A percentile compares a stretch with the other conserved stretches of the same genome.
Conservation (phyloP, 2,797 vertebrate genomes). For the Sebastes goodei region DNA sequence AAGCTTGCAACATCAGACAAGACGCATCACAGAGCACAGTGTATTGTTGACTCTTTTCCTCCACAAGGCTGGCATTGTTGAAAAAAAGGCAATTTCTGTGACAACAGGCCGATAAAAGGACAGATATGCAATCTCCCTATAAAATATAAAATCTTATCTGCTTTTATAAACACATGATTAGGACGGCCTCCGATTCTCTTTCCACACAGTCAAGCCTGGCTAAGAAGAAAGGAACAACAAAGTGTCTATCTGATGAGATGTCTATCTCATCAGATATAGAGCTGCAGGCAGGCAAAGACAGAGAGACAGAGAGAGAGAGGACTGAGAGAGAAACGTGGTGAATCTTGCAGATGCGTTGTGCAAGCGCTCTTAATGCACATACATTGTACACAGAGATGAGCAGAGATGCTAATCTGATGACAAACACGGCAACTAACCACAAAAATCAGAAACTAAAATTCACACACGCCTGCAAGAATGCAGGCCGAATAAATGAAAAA, state of each 20-base stretch:
- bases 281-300: constrained; percentile 64
- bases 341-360: constrained; percentile 54
- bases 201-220: constrained; percentile 71
- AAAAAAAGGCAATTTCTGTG: constrained; percentile 46
- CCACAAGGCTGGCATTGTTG: constrained; percentile 43
- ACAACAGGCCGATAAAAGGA: constrained; percentile 58
- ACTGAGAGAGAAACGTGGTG: constrained; percentile 2
- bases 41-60: constrained; percentile 57
- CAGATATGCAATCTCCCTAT: constrained; percentile 66
- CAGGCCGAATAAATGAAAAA: constrained; percentile 12
- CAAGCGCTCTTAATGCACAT: constrained; percentile 42
- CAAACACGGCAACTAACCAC: constrained; percentile 55
- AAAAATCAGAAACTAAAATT: constrained; percentile 26
- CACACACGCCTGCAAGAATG: neutral
- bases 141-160: constrained; percentile 80
- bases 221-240: constrained; percentile 79
- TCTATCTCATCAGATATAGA: constrained; percentile 74
- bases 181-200: constrained; percentile 67
- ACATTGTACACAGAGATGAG: constrained; percentile 44
- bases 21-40: constrained; percentile 20
- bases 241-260: constrained; percentile 81
- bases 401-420: constrained; percentile 71
- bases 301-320: constrained; percentile 4
- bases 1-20: constrained; percentile 44
- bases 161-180: constrained; percentile 82